A percentile compares a stretch with the other conserved stretches of the same genome.
phyloP scores from a whole-genome alignment of 2,888 invertebrate species.

The Patella ulyssiponensis region DNA sequence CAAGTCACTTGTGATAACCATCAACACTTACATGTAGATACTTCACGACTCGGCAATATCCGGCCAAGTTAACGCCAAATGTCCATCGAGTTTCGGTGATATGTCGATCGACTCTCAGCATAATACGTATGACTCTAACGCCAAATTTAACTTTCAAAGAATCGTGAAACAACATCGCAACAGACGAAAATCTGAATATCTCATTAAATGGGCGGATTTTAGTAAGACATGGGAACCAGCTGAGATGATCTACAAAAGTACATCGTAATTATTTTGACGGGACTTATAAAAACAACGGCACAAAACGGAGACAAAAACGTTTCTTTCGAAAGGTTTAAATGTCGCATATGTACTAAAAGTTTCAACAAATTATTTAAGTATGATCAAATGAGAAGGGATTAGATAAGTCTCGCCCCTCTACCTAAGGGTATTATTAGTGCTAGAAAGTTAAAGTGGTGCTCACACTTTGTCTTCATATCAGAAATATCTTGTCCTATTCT shows the following conservation, averaged over 20 bases:
- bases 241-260: neutral
- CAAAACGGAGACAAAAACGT: neutral
- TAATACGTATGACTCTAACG: neutral
- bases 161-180: neutral
- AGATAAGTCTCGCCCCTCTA: neutral
- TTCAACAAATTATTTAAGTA: neutral
- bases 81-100: neutral
- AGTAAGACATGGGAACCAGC: neutral
- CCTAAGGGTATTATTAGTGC: neutral
- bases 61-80: too few relatives aligned
- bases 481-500: neutral
- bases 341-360: neutral
- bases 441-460: too few relatives aligned
- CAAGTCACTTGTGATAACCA: neutral
- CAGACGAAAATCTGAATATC: neutral
- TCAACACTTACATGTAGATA: too few relatives aligned
- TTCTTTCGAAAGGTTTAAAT: too few relatives aligned
- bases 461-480: neutral
- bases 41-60: too few relatives aligned
- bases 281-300: neutral
- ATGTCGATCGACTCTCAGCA: neutral
- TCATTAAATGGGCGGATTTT: neutral
- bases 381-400: neutral
- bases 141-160: neutral
- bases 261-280: neutral